Evolutionary conservation across 2,888 invertebrate genomes (phyloP).

Genomic region (Epirrhoe tristata): DNA sequence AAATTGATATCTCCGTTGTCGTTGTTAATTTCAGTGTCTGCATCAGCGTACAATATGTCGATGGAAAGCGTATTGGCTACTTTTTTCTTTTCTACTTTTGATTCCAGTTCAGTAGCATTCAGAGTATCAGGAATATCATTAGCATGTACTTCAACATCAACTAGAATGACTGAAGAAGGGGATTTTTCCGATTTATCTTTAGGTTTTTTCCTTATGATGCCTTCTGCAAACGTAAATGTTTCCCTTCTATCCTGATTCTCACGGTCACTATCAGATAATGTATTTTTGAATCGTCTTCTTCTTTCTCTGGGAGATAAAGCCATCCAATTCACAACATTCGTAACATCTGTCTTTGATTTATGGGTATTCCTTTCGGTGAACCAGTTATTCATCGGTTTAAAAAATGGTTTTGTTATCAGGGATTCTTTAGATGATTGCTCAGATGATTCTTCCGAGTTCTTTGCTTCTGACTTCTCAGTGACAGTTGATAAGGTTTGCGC

Average conservation of each 20-base stretch:
- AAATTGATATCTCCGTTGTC: constrained; percentile 39
- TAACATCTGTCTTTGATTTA: constrained; percentile 45
- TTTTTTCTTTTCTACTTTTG: constrained; percentile 14
- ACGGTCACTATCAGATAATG: constrained; percentile 18
- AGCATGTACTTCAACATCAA: constrained; percentile 51
- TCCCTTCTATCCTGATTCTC: constrained; percentile 14
- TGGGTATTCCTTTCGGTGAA: constrained; percentile 45
- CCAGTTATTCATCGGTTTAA: constrained; percentile 60
- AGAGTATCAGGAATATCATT: constrained; percentile 9
- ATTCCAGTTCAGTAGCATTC: constrained; percentile 11
- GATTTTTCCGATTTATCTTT: constrained; percentile 15
- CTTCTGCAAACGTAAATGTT: constrained; percentile 34
- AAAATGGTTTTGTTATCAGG: constrained; percentile 18
- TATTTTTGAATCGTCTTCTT: constrained; percentile 49
- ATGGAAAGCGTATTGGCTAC: constrained; percentile 25
- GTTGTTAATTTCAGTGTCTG: constrained; percentile 22
- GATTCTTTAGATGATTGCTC: constrained; percentile 26
- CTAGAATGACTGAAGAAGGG: constrained; percentile 41
- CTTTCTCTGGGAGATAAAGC: constrained; percentile 66
- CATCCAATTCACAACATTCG: constrained; percentile 61
- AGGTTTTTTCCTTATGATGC: constrained; percentile 4
- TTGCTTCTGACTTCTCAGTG: constrained; percentile 68
- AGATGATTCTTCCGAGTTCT: constrained; percentile 45
- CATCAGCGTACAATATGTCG: constrained; percentile 33
- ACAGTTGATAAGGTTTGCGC: constrained; percentile 69